Evolutionary conservation across 2,797 vertebrate species (phyloP).

Genomic region (Acipenser ruthenus): DNA sequence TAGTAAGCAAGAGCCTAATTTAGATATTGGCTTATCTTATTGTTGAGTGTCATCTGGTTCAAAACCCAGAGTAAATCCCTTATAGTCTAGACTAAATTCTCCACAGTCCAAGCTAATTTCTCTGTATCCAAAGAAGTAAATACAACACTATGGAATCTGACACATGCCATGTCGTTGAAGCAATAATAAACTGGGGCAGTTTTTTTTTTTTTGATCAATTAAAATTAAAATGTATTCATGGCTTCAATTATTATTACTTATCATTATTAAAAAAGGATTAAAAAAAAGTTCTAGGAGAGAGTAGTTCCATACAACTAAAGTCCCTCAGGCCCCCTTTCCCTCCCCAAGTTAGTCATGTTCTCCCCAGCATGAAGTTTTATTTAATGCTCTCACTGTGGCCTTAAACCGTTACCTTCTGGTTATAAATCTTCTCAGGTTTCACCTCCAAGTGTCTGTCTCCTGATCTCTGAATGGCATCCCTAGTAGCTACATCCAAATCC

Average conservation of each 20-base stretch:
- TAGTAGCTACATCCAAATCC: constrained; percentile 28
- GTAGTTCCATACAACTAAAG: neutral
- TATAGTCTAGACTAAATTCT: constrained; percentile 41
- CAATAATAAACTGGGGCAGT: constrained; percentile 49
- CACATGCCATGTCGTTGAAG: constrained; percentile 39
- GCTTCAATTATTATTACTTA: constrained; percentile 41
- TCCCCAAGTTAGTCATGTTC: constrained; percentile 32
- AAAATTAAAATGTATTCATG: constrained; percentile 57
- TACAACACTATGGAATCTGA: constrained; percentile 36
- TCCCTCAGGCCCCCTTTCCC: constrained; percentile 17
- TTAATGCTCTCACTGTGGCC: constrained; percentile 41
- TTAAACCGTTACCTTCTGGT: constrained; percentile 65
- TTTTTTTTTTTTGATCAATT: constrained; percentile 44
- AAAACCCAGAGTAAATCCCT: constrained; percentile 46
- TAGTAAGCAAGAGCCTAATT: constrained; percentile 44
- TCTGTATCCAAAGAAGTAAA: constrained; percentile 5
- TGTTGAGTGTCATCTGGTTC: constrained; percentile 59
- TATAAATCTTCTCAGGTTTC: constrained; percentile 73
- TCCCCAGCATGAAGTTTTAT: constrained; percentile 49
- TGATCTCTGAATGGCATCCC: constrained; percentile 37
- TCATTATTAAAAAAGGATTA: constrained; percentile 10
- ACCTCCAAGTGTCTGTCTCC: constrained; percentile 52
- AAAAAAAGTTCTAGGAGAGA: constrained; percentile 24
- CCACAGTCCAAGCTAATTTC: constrained; percentile 45
- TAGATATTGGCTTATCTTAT: constrained; percentile 59